Conservation (phyloP, 2,113 vertebrate species). For the Lamprotornis superbus region DNA sequence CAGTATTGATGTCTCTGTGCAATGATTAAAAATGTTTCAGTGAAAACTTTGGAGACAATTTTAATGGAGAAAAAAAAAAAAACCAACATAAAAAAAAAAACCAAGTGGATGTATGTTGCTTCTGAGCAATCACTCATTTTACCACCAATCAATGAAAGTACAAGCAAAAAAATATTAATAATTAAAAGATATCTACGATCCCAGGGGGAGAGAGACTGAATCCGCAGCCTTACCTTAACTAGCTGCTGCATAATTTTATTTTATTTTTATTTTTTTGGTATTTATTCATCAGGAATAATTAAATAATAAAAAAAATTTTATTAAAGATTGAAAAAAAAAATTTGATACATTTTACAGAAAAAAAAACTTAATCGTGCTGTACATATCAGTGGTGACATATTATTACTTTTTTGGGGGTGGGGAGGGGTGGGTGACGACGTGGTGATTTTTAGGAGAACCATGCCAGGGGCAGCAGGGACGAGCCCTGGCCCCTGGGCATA, state of each 20-base stretch:
- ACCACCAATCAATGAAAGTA: slow-evolving; percentile 77
- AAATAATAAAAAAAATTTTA: slow-evolving; percentile 81
- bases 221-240: slow-evolving; percentile 86
- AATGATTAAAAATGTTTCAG: slow-evolving; percentile 77
- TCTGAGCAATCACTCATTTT: slow-evolving; percentile 78
- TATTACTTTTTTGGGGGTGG: slow-evolving; percentile 71
- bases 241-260: slow-evolving; percentile 82
- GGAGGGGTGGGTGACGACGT: slow-evolving; percentile 61
- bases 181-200: slow-evolving; percentile 59
- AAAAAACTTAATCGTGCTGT: slow-evolving; percentile 78
- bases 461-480: slow-evolving; percentile 67
- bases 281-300: slow-evolving; percentile 90
- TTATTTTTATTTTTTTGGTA: slow-evolving; percentile 88
- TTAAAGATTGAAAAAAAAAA: slow-evolving; percentile 86
- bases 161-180: slow-evolving; percentile 71
- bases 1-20: slow-evolving; percentile 87
- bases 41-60: slow-evolving; percentile 47
- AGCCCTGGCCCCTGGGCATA: slow-evolving; percentile 69
- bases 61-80: slow-evolving; percentile 69
- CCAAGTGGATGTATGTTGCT: slow-evolving; percentile 78
- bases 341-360: slow-evolving; percentile 91
- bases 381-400: slow-evolving; percentile 87
- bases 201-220: slow-evolving; percentile 84
- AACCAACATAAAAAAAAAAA: not conserved
- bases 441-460: slow-evolving; percentile 77